phyloP scores from a whole-genome alignment of 2,797 vertebrate species.

The Labeo calbasu region DNA sequence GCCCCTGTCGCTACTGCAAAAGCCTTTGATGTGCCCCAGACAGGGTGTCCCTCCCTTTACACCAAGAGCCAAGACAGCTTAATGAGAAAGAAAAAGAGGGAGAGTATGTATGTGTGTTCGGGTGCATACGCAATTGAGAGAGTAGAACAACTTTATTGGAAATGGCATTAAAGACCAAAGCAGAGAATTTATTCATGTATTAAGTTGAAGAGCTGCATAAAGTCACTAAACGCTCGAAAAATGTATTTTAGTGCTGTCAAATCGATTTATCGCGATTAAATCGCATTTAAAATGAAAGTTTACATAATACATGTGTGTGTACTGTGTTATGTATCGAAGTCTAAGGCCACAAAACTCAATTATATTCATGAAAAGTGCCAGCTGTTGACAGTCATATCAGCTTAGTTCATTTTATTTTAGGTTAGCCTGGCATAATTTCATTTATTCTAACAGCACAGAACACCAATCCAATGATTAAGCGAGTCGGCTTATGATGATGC shows the following conservation, averaged over 20 bases:
- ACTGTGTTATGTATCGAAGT: not conserved
- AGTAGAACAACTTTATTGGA: not conserved
- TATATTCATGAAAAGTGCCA: slow-evolving; percentile 7
- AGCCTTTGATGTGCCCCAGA: slow-evolving; percentile 40
- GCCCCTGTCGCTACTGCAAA: slow-evolving; percentile 24
- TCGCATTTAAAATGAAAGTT: no score
- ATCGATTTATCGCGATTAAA: no score
- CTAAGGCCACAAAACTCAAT: not conserved
- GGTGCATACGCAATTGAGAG: not conserved
- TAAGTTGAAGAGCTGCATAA: not conserved
- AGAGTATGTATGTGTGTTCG: not conserved
- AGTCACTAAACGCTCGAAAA: not conserved
- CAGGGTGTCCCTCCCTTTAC: slow-evolving; percentile 24
- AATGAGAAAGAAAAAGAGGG: slow-evolving; percentile 17
- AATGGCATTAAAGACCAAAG: slow-evolving; percentile 20
- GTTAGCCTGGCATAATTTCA: not conserved
- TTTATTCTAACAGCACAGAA: not conserved
- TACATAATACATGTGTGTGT: no score
- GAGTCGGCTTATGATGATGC: not conserved
- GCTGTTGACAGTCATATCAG: not conserved
- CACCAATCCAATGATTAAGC: not conserved
- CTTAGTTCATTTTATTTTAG: not conserved
- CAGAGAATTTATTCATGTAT: not conserved
- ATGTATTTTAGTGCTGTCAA: no score
- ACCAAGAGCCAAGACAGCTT: slow-evolving; percentile 13